Evolutionary conservation across 2,797 vertebrate species (phyloP), one percentile per base, ranked within the genome.

Genomic region (Tragelaphus oryx): DNA sequence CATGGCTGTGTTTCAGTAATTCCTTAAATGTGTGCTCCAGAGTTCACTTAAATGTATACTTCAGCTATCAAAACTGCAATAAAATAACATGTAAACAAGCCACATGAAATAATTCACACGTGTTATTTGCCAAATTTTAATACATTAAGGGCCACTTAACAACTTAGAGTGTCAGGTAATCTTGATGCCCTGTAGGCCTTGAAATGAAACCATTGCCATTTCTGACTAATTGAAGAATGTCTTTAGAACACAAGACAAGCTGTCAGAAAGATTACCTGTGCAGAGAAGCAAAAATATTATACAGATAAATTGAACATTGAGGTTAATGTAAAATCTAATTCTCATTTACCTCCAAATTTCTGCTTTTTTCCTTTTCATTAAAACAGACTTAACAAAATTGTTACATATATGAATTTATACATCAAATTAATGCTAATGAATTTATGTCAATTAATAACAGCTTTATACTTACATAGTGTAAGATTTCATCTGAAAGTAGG

Each of bases 41-140:
- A 33, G 89, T 97, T 74, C 26, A 7, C 87, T 48, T 33, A 89
- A 89, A 91, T 87, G 71, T 57, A 52, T 41, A 68, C 44, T 93
- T 65, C 14, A 91, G 7, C 26, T 44, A 46, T 87, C 87, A 71
- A 89, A 81, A 79, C 4, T 50, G 28, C 74, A 68, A 76, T 90
- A 78, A 74, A 76, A 87, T 55, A 50, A 93, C 48, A 86, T 10
- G n/a, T 65, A 90, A 54, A 55, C 3, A 20, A 54, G 52, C 3
- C 68, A 60, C 33, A 55, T 68, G 76, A 85, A 93, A 54, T 57
- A 94, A 81, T n/a, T 93, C 41, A 37, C 2, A 2, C 28, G 10
- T 78, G 14, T 78, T 85, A 37, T 13, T 8, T 89, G 78, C 4
- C 17, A 78, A 85, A 71, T 59, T 71, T 93, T 82, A 90, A 91